phyloP scores from a whole-genome alignment of 2,113 vertebrate species.

The Eclectus roratus region DNA sequence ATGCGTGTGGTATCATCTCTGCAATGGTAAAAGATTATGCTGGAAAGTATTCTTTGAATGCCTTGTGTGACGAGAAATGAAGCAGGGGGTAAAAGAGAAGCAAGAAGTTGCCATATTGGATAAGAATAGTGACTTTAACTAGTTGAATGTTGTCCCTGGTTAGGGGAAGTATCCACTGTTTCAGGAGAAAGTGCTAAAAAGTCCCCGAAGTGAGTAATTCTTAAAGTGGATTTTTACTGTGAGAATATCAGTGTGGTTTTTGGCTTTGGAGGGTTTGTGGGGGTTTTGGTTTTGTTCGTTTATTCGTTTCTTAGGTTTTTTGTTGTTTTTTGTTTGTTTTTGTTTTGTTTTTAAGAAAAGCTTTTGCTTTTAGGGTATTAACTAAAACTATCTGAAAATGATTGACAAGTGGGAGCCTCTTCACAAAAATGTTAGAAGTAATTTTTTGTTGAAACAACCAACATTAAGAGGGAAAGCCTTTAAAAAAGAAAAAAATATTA shows the following conservation, averaged over 20 bases:
- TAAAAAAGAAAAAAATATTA: neutral
- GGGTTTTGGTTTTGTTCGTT: neutral
- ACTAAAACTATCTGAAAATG: neutral
- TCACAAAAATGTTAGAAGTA: neutral
- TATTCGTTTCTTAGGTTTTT: neutral
- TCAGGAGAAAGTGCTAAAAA: neutral
- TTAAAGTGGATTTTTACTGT: neutral
- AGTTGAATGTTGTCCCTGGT: neutral
- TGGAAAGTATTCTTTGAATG: neutral
- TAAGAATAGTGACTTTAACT: neutral
- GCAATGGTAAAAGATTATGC: neutral
- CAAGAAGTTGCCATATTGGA: neutral
- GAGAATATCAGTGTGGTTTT: neutral
- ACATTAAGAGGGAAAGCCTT: neutral
- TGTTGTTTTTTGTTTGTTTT: neutral
- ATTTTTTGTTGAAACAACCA: neutral
- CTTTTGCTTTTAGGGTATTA: neutral
- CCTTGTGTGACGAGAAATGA: neutral
- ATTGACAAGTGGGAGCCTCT: neutral
- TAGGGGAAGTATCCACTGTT: neutral
- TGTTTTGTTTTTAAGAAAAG: neutral
- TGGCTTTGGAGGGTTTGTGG: neutral
- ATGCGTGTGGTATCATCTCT: neutral
- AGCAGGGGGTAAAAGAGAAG: neutral
- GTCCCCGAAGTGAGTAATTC: neutral